phyloP scores from a whole-genome alignment of 2,888 invertebrate species.

The Dryobotodes eremita region DNA sequence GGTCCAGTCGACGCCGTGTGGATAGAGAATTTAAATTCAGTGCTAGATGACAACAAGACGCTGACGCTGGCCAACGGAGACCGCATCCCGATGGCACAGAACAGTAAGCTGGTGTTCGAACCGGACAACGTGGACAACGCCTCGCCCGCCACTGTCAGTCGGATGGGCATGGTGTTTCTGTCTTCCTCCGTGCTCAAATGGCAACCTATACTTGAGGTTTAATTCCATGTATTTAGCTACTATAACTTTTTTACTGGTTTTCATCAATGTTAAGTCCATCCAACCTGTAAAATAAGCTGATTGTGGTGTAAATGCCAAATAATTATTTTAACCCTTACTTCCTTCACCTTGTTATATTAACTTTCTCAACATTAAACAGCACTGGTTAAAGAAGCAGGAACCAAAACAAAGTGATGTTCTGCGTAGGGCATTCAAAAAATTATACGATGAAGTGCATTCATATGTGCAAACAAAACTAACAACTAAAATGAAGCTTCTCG shows the following conservation, averaged over 20 bases:
- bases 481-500: constrained; percentile 95
- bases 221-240: background rate
- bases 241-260: background rate
- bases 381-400: constrained; percentile 92
- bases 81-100: constrained; percentile 96
- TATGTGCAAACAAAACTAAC: constrained; percentile 93
- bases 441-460: constrained; percentile 94
- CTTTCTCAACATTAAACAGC: constrained; percentile 74
- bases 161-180: constrained; percentile 98
- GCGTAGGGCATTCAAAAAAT: constrained; percentile 92
- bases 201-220: constrained; percentile 94
- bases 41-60: constrained; percentile 97
- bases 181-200: constrained; percentile 96
- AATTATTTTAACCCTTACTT: background rate
- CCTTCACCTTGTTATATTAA: background rate
- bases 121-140: constrained; percentile 98
- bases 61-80: constrained; percentile 97
- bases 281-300: background rate
- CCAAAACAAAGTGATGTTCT: constrained; percentile 51
- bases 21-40: constrained; percentile 98
- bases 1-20: constrained; percentile 98
- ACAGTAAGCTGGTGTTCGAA: constrained; percentile 96
- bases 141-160: constrained; percentile 97
- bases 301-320: background rate
- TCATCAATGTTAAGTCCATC: background rate